Base-by-base conservation (phyloP, 2,888 invertebrate genomes). In the Drosophila anceps region DNA sequence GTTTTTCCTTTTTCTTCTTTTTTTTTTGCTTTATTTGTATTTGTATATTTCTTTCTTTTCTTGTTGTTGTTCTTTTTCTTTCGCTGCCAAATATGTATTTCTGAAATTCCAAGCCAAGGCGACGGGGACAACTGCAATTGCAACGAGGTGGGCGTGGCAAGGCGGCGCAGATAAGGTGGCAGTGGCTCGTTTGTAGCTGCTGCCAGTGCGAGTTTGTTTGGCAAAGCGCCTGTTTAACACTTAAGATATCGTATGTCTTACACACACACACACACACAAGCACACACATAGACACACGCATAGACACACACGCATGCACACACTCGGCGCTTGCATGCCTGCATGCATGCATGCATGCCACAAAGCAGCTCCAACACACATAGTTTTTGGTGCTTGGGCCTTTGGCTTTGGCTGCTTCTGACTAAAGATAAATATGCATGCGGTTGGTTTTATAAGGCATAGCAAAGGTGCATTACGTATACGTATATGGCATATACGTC, bases 151-250 rank as follows among this genome's bases (percentile, higher is more conserved):
- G 84, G 81, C 81, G 84, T 84, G 84, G 59, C 81, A n/a, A 10
- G 68, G 68, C 69, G 55, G 37, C 65, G 63, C 46, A 71, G 81
- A 82, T 82, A 82, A 76, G 76, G 73, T 68, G 74, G 65, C 67
- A 72, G 51, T 71, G 67, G 59, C 73, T 76, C 84, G 76, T 79
- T 84, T 88, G 82, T 76, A 84, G 63, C 48, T 62, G 29, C 20
- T 63, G 72, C 69, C 57, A 51, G 62, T 68, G 65, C 77, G 68
- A 76, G 84, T 84, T 89, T 89, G 84, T 84, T 84, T 82, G 87
- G 89, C 87, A 89, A 85, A 85, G 90, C 84, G 84, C 84, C 90
- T 89, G 88, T 81, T 85, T 85, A 85, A 85, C 84, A 85, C 84
- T 85, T 89, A 85, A 85, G 84, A 85, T 85, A 85, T 85, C 89